Evolutionary conservation across 2,113 vertebrate genomes (phyloP), one percentile per base, ranked within the genome.

Genomic region (Erinaceus europaeus): DNA sequence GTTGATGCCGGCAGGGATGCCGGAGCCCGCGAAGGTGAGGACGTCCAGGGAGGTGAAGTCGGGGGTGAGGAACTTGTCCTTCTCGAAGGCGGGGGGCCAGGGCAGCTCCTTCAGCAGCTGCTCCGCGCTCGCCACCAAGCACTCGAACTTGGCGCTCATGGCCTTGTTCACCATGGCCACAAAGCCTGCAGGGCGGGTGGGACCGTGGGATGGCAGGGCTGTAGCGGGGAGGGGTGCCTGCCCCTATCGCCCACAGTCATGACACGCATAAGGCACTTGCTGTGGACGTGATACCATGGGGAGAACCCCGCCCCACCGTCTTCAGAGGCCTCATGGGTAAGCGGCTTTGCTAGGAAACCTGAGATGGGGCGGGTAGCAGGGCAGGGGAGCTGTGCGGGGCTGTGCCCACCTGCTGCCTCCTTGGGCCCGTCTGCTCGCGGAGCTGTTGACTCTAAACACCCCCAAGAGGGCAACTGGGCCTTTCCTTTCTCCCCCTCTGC

Each of bases 11-110:
- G 98, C 98, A 14, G 98, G 98, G 74, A 99, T 99, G 81, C 98
- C 98, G 0, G 98, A 99, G 23, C 98, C 98, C 0, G 98, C 98
- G 0, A 98, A 99, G 59, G 98, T 98, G 82, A 99, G 97, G 9
- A 99, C 98, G 1, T 99, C 98, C 80, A 99, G 95, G 0, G 98
- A 99, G 72, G 98, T 99, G 95, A 99, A 99, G 96, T 99, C 98
- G 0, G 98, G 98, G 84, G 97, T 98, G 6, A 99, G 98, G 96
- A 99, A 99, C 11, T 89, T 96, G 95, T 99, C 98, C 93, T 99
- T 99, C 94, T 99, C 98, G 29, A 98, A 99, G 79, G 97, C 95
- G 0, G 95, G 86, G 1, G 98, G 98, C 98, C 98, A 99, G 6
- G 98, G 98, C 78, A 99, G 96, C 93, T 98, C 97, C 3, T 98